Evolutionary conservation across 2,113 vertebrate species (phyloP).

Genomic region (Ceratotherium simum): DNA sequence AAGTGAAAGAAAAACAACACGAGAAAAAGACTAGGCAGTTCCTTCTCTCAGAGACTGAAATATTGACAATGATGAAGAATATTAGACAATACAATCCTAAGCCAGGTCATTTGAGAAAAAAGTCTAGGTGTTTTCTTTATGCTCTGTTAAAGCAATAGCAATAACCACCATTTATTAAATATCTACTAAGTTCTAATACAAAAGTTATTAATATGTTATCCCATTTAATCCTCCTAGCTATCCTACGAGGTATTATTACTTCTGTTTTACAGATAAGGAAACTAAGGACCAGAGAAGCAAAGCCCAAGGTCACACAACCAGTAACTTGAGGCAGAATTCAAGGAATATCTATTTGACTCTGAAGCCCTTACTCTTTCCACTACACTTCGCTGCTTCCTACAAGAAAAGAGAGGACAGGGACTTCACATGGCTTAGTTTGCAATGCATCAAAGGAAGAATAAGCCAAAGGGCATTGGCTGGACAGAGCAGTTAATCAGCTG

Average conservation of each 20-base stretch:
- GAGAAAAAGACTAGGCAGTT: not conserved
- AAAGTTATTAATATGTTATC: slow-evolving; percentile 12
- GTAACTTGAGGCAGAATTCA: slow-evolving; percentile 30
- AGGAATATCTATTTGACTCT: not conserved
- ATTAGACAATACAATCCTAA: slow-evolving; percentile 20
- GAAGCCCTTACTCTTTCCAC: slow-evolving; percentile 26
- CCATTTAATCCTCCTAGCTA: slow-evolving; percentile 32
- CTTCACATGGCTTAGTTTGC: not conserved
- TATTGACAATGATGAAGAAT: slow-evolving; percentile 19
- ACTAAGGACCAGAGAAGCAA: slow-evolving; percentile 14
- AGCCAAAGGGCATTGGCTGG: slow-evolving; percentile 66
- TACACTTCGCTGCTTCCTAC: slow-evolving; percentile 20
- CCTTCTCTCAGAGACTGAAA: slow-evolving; percentile 22
- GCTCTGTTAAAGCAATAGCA: not conserved
- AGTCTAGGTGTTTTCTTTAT: slow-evolving; percentile 13
- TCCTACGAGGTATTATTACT: not conserved
- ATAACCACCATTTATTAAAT: slow-evolving; percentile 50
- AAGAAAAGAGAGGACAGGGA: slow-evolving; percentile 9
- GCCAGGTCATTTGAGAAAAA: not conserved
- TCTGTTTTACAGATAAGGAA: slow-evolving; percentile 59
- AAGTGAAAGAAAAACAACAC: slow-evolving; percentile 8
- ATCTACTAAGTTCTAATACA: not conserved
- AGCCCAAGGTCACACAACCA: not conserved
- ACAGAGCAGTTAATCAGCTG: slow-evolving; percentile 60
- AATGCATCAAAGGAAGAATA: slow-evolving; percentile 61